Evolutionary conservation across 2,113 vertebrate species (phyloP), one percentile per base, ranked within the genome.

Genomic region (Bettongia penicillata): DNA sequence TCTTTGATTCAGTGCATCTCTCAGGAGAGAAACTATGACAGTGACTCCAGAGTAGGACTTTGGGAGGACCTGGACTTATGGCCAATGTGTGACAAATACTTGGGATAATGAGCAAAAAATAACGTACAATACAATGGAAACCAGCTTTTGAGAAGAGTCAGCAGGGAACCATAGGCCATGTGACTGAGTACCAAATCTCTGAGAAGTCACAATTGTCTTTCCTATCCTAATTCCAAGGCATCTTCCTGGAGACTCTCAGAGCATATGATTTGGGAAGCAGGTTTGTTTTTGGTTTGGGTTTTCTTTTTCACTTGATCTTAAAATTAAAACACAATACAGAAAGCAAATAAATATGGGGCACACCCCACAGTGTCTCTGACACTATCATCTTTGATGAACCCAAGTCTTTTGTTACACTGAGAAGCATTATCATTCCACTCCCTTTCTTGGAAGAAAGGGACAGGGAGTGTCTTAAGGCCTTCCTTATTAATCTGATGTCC

Each of bases 341-440:
- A 91, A 89, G 93, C 89, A 95, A 94, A 97, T 96, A 92, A 96
- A 97, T 90, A 96, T 24, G 93, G 93, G 24, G 68, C 68, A 96
- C 89, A 93, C 94, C 77, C 93, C 68, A 93, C 53, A 89, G 24
- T 91, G 92, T 93, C 50, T 96, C 94, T 97, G 93, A 91, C 31
- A 68, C 3, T 9, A 96, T 92, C 94, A 91, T 92, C 57, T 91
- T 48, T 28, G 53, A 95, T 47, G 90, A 90, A 19, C 94, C 14
- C 53, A 90, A 90, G 43, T 43, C 14, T 61, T 93, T 94, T 93
- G 93, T 90, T 57, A 6, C 51, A 53, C 6, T 48, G 68, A 94
- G 26, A 95, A 93, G 89, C 16, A 43, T 84, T 5, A 84, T 96
- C 68, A 90, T 93, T 90, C 95, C 53, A 31, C 0, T 55, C 91